A percentile compares a stretch with the other conserved stretches of the same genome.
These are phyloP conservation scores for Stenotaenia linearis DNA, from an alignment of 2,888 invertebrate species.

Conservation along the genomic window DNA sequence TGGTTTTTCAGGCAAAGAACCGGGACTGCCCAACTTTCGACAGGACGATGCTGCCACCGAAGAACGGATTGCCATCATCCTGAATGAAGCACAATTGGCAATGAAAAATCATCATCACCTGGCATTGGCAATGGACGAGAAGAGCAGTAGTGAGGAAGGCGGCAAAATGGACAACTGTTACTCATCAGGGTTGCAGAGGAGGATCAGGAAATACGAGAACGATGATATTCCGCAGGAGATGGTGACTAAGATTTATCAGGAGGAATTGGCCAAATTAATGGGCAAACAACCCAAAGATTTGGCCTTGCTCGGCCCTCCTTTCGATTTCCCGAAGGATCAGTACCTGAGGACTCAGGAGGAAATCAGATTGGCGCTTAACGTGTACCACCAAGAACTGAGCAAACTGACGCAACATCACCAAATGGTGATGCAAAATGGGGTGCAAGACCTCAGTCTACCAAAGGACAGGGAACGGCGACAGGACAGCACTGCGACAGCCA, in stretches of 20 bases:
- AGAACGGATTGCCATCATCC: conserved; percentile 86
- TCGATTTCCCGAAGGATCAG: conserved; percentile 37
- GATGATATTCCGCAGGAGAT: conserved; percentile 95
- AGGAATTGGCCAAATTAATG: conserved; percentile 89
- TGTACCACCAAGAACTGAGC: conserved; percentile 87
- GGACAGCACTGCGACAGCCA: conserved; percentile 28
- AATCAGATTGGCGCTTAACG: conserved; percentile 79
- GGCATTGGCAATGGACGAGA: conserved; percentile 45
- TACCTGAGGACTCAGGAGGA: conserved; percentile 65
- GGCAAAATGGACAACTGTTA: conserved; percentile 32
- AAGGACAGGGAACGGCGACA: conserved; percentile 53
- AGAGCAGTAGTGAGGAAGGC: conserved; percentile 32
- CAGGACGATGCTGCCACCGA: conserved; percentile 67
- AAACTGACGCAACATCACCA: conserved; percentile 60
- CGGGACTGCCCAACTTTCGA: conserved; percentile 57
- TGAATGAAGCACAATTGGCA: conserved; percentile 84
- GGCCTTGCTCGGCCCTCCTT: conserved; percentile 34
- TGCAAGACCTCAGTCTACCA: conserved; percentile 79
- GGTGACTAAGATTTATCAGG: conserved; percentile 88
- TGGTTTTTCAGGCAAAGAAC: conserved; percentile 65
- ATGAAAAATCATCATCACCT: conserved; percentile 56
- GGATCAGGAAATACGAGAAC: conserved; percentile 80
- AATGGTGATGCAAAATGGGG: conserved; percentile 45
- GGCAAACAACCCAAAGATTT: conserved; percentile 44
- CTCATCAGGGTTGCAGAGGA: conserved; percentile 48